A percentile compares a stretch with the other conserved stretches of the same genome.
phyloP scores from a whole-genome alignment of 2,888 invertebrate species.

The Steromphala cineraria region DNA sequence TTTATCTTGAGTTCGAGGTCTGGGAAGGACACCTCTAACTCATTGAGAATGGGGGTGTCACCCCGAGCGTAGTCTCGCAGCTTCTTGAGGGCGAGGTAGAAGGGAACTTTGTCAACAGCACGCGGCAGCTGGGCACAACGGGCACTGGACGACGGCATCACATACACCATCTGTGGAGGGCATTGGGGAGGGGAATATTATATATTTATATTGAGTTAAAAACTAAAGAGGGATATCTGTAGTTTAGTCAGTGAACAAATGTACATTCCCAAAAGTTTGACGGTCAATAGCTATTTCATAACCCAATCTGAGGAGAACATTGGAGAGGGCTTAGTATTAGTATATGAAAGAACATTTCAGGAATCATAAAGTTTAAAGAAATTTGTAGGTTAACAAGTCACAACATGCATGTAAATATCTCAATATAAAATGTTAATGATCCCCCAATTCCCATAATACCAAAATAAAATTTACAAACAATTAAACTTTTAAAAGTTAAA shows the following conservation, averaged over 20 bases:
- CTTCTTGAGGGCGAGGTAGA: slow-evolving; percentile 95
- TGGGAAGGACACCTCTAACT: slow-evolving; percentile 73
- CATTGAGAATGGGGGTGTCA: slow-evolving; percentile 74
- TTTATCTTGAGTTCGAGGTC: slow-evolving; percentile 66
- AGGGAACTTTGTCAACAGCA: slow-evolving; percentile 98
- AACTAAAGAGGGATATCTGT: too few relatives aligned
- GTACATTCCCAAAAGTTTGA: too few relatives aligned
- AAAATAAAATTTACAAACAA: too few relatives aligned
- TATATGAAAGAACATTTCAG: too few relatives aligned
- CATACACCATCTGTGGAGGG: slow-evolving; percentile 92
- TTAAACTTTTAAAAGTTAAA: too few relatives aligned
- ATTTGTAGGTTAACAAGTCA: not conserved
- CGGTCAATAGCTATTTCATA: too few relatives aligned
- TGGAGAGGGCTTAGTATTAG: slow-evolving; percentile 6
- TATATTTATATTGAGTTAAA: too few relatives aligned
- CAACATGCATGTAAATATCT: too few relatives aligned
- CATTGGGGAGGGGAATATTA: slow-evolving; percentile 39
- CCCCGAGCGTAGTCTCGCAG: slow-evolving; percentile 96
- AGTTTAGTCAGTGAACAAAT: too few relatives aligned
- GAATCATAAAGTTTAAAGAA: not conserved
- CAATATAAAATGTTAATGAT: too few relatives aligned
- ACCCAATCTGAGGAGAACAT: slow-evolving; percentile 86
- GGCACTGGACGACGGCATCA: slow-evolving; percentile 98
- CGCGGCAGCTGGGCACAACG: slow-evolving; percentile 97
- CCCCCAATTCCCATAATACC: too few relatives aligned